Base-by-base conservation (phyloP, 2,797 vertebrate genomes). In the Zalophus californianus region DNA sequence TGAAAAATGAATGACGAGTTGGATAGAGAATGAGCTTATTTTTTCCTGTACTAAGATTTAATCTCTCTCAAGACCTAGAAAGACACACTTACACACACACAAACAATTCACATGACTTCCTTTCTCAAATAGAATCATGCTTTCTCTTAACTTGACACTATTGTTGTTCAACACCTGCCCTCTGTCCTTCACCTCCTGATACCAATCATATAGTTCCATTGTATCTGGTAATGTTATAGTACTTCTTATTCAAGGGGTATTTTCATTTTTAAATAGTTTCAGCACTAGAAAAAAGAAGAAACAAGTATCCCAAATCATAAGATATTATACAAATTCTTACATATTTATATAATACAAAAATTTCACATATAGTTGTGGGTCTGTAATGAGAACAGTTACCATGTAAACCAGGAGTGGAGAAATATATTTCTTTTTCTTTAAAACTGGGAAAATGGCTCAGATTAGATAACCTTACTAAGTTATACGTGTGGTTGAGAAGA, bases 211-310 rank as follows among this genome's bases (percentile, higher is more conserved):
- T 3, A 54, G 7, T 9, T 94, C 3, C 9, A 72, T 79, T 60
- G 12, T 12, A 70, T 2, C n/a, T 35, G 18, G 27, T 23, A 52
- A 96, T 73, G 10, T n/a, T 44, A 48, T 29, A 29, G 15, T 58
- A 73, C 25, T 20, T 56, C 3, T 79, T 93, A 70, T 2, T 91
- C 10, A 86, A 89, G 48, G 7, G 14, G 18, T 9, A 18, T 35
- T 86, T 92, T 84, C 50, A 75, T 78, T 92, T 66, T 56, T 52
- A 64, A 90, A 27, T 86, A 83, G 48, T 58, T 75, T 85, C 84
- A 35, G 72, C 13, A 87, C 7, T 50, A 85, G 14, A 64, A 70
- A 0, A 48, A 27, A 9, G 84, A 58, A 11, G 8, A 48, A 62
- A 86, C 68, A 7, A 15, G 50, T 86, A 89, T 25, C 4, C 44